These are phyloP conservation scores for Lasiommata megera DNA, from an alignment of 2,888 invertebrate species.

Conservation along the genomic window DNA sequence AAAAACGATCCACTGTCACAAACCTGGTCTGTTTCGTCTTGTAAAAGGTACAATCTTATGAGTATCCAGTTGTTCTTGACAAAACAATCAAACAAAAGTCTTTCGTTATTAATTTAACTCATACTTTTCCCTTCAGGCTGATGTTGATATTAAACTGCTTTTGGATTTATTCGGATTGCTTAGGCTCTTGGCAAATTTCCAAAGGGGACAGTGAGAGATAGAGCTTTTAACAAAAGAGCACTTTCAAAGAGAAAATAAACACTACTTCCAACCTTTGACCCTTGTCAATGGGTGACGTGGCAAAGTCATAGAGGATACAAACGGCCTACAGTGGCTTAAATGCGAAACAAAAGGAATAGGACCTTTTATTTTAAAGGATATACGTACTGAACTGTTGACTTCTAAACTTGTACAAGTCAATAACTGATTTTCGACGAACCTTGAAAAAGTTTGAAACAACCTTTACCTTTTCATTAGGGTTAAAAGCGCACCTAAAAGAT, in stretches of 20 bases:
- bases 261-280: conserved; percentile 12
- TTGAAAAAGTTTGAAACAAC: neutral
- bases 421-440: neutral
- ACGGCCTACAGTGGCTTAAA: neutral
- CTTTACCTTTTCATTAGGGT: neutral
- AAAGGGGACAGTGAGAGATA: conserved; percentile 18
- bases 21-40: neutral
- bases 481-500: neutral
- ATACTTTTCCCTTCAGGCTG: neutral
- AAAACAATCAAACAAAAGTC: neutral
- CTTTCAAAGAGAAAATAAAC: conserved; percentile 13
- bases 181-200: conserved; percentile 21
- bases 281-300: conserved; percentile 8
- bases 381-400: neutral
- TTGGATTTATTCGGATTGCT: conserved; percentile 15
- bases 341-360: neutral
- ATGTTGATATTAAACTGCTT: conserved; percentile 9
- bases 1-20: too few species aligned
- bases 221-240: conserved; percentile 17
- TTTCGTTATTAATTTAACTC: neutral
- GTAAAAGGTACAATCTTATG: neutral
- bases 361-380: too few species aligned
- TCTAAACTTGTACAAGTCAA: neutral
- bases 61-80: neutral
- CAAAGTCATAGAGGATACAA: neutral